Conservation (phyloP, 2,888 invertebrate genomes). For the Exocentrus adspersus region DNA sequence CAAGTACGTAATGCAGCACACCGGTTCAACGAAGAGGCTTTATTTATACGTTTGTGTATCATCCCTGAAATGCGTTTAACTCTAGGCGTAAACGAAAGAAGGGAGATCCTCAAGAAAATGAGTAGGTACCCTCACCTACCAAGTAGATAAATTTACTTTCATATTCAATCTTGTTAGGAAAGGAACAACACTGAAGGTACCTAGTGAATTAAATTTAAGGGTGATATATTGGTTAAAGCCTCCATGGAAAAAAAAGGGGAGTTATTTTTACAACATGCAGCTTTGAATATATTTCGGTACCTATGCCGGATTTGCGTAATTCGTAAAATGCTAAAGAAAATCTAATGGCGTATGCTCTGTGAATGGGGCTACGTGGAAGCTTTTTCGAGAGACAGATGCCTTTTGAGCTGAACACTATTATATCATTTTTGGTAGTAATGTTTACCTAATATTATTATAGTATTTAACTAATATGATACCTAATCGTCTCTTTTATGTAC, state of each 20-base stretch:
- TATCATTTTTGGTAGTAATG: no score
- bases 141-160: background rate
- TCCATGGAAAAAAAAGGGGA: background rate
- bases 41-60: background rate
- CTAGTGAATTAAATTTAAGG: background rate
- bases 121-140: no score
- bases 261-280: conserved; percentile 9
- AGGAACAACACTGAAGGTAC: background rate
- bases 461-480: no score
- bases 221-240: background rate
- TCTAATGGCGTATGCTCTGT: background rate
- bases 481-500: no score
- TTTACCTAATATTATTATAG: no score
- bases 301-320: conserved; percentile 12
- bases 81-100: background rate
- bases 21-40: no score
- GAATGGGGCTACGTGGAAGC: no score
- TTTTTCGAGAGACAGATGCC: background rate
- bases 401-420: no score
- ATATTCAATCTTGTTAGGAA: background rate
- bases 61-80: background rate
- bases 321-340: conserved; percentile 6
- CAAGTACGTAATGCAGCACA: no score
- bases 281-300: conserved; percentile 14
- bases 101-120: background rate